Percentiles rank a stretch among this genome's conserved stretches.
Evolutionary conservation across 2,888 invertebrate genomes (phyloP).

Genomic region (Drosophila infuscata): DNA sequence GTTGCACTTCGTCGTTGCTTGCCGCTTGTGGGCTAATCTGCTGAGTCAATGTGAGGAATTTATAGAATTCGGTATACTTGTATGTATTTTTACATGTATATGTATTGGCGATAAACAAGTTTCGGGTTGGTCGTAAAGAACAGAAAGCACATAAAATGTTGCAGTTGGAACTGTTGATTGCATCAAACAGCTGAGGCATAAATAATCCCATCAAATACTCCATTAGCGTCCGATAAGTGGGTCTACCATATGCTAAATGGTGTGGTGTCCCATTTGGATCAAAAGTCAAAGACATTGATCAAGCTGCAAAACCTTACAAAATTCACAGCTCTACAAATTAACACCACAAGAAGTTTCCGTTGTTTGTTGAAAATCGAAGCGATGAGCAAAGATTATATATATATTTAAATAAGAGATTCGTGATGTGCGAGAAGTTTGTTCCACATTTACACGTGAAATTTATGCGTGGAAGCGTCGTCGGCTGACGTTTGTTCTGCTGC

Average conservation of each 20-base stretch:
- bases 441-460: conserved; percentile 76
- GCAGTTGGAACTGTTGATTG: conserved; percentile 24
- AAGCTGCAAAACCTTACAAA: conserved; percentile 43
- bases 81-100: neutral
- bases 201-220: conserved; percentile 34
- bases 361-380: conserved; percentile 22
- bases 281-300: conserved; percentile 35
- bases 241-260: conserved; percentile 29
- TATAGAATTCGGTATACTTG: conserved; percentile 30
- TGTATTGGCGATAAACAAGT: conserved; percentile 17
- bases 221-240: conserved; percentile 46
- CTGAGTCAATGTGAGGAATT: conserved; percentile 37
- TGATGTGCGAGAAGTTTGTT: conserved; percentile 57
- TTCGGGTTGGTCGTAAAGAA: conserved; percentile 9
- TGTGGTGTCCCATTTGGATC: conserved; percentile 20
- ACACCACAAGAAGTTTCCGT: conserved; percentile 34
- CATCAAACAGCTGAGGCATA: conserved; percentile 35
- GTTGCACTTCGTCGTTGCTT: conserved; percentile 30
- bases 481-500: conserved; percentile 19
- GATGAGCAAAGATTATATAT: conserved; percentile 30
- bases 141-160: conserved; percentile 1
- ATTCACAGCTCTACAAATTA: conserved; percentile 51
- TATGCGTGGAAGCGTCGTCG: conserved; percentile 63
- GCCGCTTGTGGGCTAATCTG: conserved; percentile 35
- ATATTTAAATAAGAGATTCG: conserved; percentile 37